These are phyloP conservation scores for Rhinoraja longicauda DNA, from an alignment of 2,797 vertebrate species.

Conservation along the genomic window DNA sequence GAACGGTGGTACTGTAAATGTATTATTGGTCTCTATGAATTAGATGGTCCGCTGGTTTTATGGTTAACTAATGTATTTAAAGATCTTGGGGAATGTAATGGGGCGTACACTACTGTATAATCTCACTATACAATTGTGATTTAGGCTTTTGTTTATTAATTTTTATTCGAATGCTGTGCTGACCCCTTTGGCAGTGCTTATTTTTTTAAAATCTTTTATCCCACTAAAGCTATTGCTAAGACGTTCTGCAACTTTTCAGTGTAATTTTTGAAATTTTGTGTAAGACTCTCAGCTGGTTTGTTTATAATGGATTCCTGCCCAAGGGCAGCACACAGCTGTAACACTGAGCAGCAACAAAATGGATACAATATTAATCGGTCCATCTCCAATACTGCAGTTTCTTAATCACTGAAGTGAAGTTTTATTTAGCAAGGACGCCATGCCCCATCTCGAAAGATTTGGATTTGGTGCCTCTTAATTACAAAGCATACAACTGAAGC, in stretches of 20 bases:
- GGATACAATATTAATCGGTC: neutral
- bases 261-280: neutral
- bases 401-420: neutral
- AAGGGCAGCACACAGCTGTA: neutral
- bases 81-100: neutral
- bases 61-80: neutral
- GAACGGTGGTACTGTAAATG: neutral
- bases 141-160: neutral
- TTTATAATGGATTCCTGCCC: neutral
- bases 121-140: neutral
- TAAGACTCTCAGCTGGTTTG: neutral
- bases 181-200: neutral
- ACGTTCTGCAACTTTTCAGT: neutral
- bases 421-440: neutral
- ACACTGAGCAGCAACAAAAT: slow-evolving; percentile 1
- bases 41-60: neutral
- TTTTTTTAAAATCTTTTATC: neutral
- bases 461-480: neutral
- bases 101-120: no score
- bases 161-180: neutral
- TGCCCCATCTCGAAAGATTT: neutral
- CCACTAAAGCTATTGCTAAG: neutral
- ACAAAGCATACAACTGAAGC: neutral
- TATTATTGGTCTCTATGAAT: neutral
- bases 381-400: neutral